Evolutionary conservation across 2,113 vertebrate species (phyloP), one percentile per base, ranked within the genome.

Genomic region (Riparia riparia): DNA sequence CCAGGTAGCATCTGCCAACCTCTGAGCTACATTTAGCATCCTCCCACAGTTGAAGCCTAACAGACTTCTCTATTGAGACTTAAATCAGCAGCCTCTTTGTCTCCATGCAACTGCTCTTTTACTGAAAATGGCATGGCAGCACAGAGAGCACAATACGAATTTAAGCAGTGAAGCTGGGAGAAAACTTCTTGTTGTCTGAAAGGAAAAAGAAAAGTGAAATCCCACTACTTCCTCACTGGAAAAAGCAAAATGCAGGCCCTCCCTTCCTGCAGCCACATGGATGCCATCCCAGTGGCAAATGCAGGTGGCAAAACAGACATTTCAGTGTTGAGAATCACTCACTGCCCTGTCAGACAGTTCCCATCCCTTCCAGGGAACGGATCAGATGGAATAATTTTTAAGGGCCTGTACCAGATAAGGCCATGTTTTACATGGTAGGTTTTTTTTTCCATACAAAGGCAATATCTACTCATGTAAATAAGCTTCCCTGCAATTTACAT

Each of bases 61-160:
- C 94, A 96, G 95, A 70, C 80, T 95, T 64, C 82, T 92, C 86
- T 90, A 93, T 86, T 58, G 37, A 93, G 92, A 93, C 85, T 91
- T 92, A 80, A 93, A 86, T 90, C 77, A 90, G 82, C 88, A 94
- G 77, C 82, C 93, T 95, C 94, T 96, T 96, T 96, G 94, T 93
- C 77, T 97, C 94, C 88, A 94, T 82, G 94, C 88, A 96, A 97
- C 94, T 97, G 95, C 95, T 96, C 89, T 87, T 89, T 94, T 93
- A 72, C 84, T 69, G 71, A 88, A 96, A 89, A 88, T 37, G 94
- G 96, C 78, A 92, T 15, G 74, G 91, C 87, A 95, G 90, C 86
- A 89, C 89, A 96, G 87, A 91, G 92, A 97, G 86, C 93, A 95
- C 77, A 94, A 86, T 11, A 60, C 3, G n/a, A 92, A 86, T 93